Conservation (phyloP, 1,140 invertebrate species). For the Gonatopus flavifemur region DNA sequence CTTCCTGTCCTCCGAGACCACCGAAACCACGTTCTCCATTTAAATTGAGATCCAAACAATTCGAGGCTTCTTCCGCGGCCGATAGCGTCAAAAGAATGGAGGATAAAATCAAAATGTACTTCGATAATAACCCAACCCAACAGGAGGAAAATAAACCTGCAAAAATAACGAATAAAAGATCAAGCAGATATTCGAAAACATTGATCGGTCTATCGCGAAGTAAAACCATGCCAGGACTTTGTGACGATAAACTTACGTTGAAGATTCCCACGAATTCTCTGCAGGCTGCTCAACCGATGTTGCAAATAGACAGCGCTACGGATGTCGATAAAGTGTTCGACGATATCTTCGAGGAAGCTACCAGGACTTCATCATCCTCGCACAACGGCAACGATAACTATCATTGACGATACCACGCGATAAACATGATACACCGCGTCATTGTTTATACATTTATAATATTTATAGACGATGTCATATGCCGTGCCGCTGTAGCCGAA, state of each 20-base stretch:
- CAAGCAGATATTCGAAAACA: no score
- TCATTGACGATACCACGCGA: no score
- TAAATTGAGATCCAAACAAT: slow-evolving; percentile 68
- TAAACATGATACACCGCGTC: no score
- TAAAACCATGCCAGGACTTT: slow-evolving; percentile 72
- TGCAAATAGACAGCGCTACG: slow-evolving; percentile 60
- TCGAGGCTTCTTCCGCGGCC: slow-evolving; percentile 74
- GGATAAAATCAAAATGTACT: slow-evolving; percentile 79
- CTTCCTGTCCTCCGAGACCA: slow-evolving; percentile 49
- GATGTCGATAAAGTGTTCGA: slow-evolving; percentile 78
- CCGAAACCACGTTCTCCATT: slow-evolving; percentile 73
- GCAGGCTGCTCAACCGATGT: slow-evolving; percentile 6
- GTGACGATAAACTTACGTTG: slow-evolving; percentile 61
- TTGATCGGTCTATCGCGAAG: slow-evolving; percentile 63
- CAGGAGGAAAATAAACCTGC: no score
- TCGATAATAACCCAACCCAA: slow-evolving; percentile 55
- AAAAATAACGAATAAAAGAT: no score
- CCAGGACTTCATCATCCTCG: slow-evolving; percentile 15
- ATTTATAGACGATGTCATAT: no score
- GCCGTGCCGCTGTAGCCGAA: no score
- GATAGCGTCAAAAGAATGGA: slow-evolving; percentile 74
- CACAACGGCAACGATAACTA: no score
- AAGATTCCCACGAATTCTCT: background rate
- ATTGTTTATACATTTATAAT: no score
- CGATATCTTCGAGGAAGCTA: slow-evolving; percentile 65